Percentiles rank a stretch among this genome's conserved stretches.
These are phyloP conservation scores for Gibbula magus DNA, from an alignment of 2,888 invertebrate species.

Conservation along the genomic window DNA sequence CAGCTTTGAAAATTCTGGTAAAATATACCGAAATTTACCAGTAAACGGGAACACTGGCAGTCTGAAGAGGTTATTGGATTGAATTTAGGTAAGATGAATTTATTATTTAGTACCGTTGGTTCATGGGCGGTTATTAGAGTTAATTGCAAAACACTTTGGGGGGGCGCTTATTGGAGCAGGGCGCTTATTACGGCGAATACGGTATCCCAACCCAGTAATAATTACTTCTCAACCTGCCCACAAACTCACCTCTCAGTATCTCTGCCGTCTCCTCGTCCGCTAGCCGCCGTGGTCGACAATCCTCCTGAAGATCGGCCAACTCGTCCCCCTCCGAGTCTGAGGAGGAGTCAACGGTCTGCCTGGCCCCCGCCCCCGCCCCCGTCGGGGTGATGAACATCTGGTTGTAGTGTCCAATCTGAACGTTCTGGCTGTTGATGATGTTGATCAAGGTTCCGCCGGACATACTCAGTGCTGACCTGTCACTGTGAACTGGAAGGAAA, in stretches of 20 bases:
- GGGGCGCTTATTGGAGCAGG: no score
- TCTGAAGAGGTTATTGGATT: no score
- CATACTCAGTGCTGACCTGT: neutral
- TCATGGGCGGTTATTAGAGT: no score
- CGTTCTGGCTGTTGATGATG: neutral
- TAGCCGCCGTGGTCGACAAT: neutral
- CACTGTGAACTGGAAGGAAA: neutral
- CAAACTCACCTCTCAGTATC: neutral
- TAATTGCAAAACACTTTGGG: no score
- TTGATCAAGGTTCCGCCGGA: neutral
- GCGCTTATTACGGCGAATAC: no score
- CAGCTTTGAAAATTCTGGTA: no score
- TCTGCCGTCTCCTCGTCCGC: neutral
- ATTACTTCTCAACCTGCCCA: no score
- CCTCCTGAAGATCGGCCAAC: neutral
- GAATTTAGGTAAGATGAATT: no score
- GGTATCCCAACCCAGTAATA: no score
- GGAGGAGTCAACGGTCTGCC: neutral
- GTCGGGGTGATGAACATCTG: neutral
- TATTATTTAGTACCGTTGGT: no score
- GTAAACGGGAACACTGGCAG: no score
- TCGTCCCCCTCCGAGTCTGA: neutral
- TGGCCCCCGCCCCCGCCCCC: neutral
- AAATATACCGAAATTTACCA: no score
- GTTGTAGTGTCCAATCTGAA: neutral